Conservation (phyloP, 2,888 invertebrate genomes). For the Ormia ochracea region DNA sequence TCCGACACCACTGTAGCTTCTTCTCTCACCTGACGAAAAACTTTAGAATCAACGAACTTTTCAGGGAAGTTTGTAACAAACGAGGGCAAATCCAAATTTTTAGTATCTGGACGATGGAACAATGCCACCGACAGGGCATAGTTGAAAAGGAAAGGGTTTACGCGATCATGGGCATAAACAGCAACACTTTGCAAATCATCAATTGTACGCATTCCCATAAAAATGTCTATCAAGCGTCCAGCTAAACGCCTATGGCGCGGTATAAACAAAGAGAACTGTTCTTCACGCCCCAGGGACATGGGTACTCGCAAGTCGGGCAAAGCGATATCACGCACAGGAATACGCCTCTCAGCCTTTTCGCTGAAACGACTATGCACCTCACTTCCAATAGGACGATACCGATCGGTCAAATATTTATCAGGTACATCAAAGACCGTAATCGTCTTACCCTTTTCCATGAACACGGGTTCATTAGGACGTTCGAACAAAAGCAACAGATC, state of each 20-base stretch:
- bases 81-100: slow-evolving; percentile 79
- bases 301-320: slow-evolving; percentile 82
- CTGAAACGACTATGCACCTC: slow-evolving; percentile 80
- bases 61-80: slow-evolving; percentile 82
- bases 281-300: slow-evolving; percentile 81
- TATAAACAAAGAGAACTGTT: slow-evolving; percentile 84
- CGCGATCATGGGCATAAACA: slow-evolving; percentile 83
- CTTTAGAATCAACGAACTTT: slow-evolving; percentile 81
- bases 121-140: slow-evolving; percentile 87
- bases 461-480: slow-evolving; percentile 86
- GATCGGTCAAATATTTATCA: slow-evolving; percentile 79
- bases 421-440: slow-evolving; percentile 81
- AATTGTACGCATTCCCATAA: slow-evolving; percentile 83
- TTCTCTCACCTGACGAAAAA: slow-evolving; percentile 80
- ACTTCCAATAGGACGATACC: slow-evolving; percentile 77
- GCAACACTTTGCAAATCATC: slow-evolving; percentile 84
- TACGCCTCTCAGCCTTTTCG: slow-evolving; percentile 77
- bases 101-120: slow-evolving; percentile 82
- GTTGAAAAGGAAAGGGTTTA: slow-evolving; percentile 88
- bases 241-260: slow-evolving; percentile 83
- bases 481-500: slow-evolving; percentile 84
- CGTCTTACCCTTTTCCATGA: slow-evolving; percentile 84
- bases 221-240: slow-evolving; percentile 82
- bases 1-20: slow-evolving; percentile 79
- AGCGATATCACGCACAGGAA: slow-evolving; percentile 80